A percentile compares a stretch with the other conserved stretches of the same genome.
Evolutionary conservation across 2,888 invertebrate genomes (phyloP).

Genomic region (Limnephilus lunatus): DNA sequence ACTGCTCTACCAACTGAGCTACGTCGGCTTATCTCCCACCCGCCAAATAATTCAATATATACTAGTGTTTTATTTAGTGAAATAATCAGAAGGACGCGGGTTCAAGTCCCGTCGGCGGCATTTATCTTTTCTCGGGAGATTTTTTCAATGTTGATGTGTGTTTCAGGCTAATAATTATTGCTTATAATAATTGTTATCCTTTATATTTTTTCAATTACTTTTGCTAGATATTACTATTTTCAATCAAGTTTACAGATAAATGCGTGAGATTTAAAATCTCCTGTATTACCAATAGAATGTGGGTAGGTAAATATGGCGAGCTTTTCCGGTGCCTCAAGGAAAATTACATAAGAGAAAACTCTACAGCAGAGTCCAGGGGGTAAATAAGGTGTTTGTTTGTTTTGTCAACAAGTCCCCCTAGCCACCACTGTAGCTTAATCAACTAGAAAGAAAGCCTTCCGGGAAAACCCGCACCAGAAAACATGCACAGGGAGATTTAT

Average conservation of each 20-base stretch:
- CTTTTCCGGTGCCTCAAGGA: background rate
- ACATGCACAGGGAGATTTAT: background rate
- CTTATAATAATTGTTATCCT: too few species aligned
- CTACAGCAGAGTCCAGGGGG: background rate
- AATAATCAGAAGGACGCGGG: too few species aligned
- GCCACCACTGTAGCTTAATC: constrained; percentile 34
- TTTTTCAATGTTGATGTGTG: too few species aligned
- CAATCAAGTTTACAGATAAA: background rate
- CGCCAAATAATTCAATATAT: too few species aligned
- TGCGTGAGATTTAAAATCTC: background rate
- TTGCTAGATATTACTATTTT: background rate
- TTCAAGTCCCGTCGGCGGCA: too few species aligned
- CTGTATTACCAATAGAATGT: background rate
- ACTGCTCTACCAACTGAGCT: too few species aligned
- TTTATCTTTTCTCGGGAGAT: too few species aligned
- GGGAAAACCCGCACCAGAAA: background rate
- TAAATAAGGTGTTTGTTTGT: constrained; percentile 31
- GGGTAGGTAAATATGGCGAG: background rate
- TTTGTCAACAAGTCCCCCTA: constrained; percentile 36
- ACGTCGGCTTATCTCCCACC: too few species aligned
- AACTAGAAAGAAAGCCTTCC: background rate
- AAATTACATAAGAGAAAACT: constrained; percentile 16
- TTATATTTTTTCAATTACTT: too few species aligned
- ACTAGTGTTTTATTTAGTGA: too few species aligned
- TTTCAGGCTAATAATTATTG: too few species aligned